These are phyloP conservation scores for Tachina fera DNA, from an alignment of 2,888 invertebrate genomes.

Conservation along the genomic window DNA sequence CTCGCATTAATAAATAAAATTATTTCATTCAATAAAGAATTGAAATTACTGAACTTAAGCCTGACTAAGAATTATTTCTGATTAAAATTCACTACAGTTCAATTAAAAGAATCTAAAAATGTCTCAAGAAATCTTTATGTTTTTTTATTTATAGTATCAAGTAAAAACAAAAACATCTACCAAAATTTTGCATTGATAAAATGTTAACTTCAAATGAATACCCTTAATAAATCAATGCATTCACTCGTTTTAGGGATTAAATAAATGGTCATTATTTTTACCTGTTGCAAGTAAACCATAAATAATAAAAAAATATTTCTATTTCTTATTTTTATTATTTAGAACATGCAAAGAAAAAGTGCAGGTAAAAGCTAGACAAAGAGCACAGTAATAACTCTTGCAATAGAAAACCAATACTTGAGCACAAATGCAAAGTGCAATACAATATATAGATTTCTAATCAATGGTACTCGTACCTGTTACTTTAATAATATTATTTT, in stretches of 20 bases:
- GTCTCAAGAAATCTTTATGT: too few species aligned
- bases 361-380: background rate
- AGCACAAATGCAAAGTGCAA: background rate
- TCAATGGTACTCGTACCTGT: background rate
- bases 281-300: conserved; percentile 14
- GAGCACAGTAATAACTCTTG: background rate
- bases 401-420: background rate
- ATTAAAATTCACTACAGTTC: too few species aligned
- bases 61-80: too few species aligned
- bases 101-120: too few species aligned
- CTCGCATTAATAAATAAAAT: too few species aligned
- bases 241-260: conserved; percentile 17
- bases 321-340: conserved; percentile 12
- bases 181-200: background rate
- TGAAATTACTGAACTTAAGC: too few species aligned
- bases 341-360: conserved; percentile 30
- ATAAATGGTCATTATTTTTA: conserved; percentile 13
- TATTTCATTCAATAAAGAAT: too few species aligned
- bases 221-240: background rate
- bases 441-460: background rate
- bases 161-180: too few species aligned
- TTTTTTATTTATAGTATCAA: too few species aligned
- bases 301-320: background rate
- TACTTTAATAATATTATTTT: background rate
- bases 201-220: background rate